Evolutionary conservation across 30 jellyfish, hydroid and myxozoan species (phyloP).

Genomic region (Aurelia sp.): DNA sequence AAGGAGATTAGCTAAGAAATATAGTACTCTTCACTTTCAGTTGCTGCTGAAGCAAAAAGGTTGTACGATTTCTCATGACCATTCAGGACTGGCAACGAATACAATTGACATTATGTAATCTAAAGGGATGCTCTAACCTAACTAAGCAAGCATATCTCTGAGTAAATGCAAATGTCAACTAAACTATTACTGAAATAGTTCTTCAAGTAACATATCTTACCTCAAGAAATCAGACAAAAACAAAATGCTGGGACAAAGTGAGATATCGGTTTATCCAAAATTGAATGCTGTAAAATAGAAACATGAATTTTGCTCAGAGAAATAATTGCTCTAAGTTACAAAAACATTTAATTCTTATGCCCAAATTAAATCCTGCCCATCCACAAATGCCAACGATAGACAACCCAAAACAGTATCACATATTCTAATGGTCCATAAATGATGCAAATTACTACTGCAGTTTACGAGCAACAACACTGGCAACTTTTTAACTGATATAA

Average conservation of each 20-base stretch:
- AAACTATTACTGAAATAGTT: neutral
- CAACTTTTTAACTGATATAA: neutral
- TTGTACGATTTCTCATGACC: too few relatives aligned
- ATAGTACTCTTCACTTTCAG: too few relatives aligned
- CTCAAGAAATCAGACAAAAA: conserved; percentile 43
- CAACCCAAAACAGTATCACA: neutral
- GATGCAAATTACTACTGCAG: too few relatives aligned
- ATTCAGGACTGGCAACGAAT: too few relatives aligned
- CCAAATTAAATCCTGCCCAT: neutral
- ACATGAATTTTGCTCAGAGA: conserved; percentile 54
- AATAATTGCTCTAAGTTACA: neutral
- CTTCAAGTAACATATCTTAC: conserved; percentile 22
- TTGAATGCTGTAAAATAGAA: conserved; percentile 79
- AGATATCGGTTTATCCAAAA: conserved; percentile 72
- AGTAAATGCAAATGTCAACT: neutral
- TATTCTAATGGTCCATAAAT: neutral
- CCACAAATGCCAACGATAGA: too few relatives aligned
- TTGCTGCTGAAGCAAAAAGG: too few relatives aligned
- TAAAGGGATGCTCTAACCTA: neutral
- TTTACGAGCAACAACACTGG: neutral
- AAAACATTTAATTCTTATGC: neutral
- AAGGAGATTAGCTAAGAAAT: too few relatives aligned
- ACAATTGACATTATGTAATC: too few relatives aligned
- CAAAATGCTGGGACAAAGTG: conserved; percentile 79
- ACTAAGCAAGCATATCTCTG: neutral